Conservation (phyloP, 2,113 vertebrate species). For the Phycodurus eques region DNA sequence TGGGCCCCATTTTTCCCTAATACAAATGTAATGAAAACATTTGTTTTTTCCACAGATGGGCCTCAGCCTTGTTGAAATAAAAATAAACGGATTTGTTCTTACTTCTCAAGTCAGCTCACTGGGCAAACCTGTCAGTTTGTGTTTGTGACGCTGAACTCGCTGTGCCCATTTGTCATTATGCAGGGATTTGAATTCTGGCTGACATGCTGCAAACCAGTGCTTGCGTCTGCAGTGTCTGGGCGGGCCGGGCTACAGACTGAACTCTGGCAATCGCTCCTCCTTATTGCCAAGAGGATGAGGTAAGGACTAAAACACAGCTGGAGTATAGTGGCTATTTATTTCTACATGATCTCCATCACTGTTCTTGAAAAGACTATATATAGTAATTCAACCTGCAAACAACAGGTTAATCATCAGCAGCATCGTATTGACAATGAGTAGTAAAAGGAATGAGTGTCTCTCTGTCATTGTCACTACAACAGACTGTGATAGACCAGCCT, state of each 20-base stretch:
- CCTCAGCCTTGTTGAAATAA: constrained; percentile 35
- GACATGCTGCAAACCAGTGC: constrained; percentile 43
- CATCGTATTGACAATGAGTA: background rate
- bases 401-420: background rate
- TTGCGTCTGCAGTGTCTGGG: constrained; percentile 27
- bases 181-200: constrained; percentile 57
- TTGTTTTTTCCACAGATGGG: background rate
- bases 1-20: background rate
- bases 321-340: constrained; percentile 14
- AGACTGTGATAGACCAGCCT: background rate
- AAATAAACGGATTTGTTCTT: constrained; percentile 56
- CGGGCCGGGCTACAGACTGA: constrained; percentile 30
- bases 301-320: constrained; percentile 51
- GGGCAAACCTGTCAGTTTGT: constrained; percentile 63
- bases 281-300: constrained; percentile 49
- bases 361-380: background rate
- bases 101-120: constrained; percentile 56
- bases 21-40: background rate
- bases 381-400: background rate
- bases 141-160: constrained; percentile 55
- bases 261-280: constrained; percentile 24
- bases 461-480: background rate
- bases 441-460: background rate
- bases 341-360: background rate
- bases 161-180: constrained; percentile 60